Percentiles rank a stretch among this genome's conserved stretches.
These are phyloP conservation scores for Pseudolycoriella hygida DNA, from an alignment of 2,888 invertebrate genomes.

Conservation along the genomic window DNA sequence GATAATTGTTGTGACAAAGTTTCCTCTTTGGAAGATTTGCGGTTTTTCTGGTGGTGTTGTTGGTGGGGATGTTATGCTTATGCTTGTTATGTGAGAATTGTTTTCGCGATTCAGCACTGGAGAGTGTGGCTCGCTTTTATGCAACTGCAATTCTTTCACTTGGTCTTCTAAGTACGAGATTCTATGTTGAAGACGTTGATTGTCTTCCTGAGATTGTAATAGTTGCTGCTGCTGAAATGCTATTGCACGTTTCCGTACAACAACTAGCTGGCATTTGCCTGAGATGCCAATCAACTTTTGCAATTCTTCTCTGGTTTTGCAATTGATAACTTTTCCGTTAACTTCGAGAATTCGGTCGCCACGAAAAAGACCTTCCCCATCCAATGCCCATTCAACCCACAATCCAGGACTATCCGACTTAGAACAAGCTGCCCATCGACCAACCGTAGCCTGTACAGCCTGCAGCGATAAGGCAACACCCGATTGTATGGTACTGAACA, in stretches of 20 bases:
- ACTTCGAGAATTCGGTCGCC: slow-evolving; percentile 66
- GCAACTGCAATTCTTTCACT: slow-evolving; percentile 41
- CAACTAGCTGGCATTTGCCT: slow-evolving; percentile 27
- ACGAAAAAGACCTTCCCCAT: slow-evolving; percentile 52
- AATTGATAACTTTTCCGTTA: slow-evolving; percentile 57
- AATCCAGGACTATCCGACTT: slow-evolving; percentile 46
- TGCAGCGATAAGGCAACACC: slow-evolving; percentile 21
- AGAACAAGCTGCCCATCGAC: slow-evolving; percentile 53
- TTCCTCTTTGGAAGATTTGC: slow-evolving; percentile 60
- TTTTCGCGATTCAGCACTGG: slow-evolving; percentile 5
- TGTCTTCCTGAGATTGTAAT: slow-evolving; percentile 44
- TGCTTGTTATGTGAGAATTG: slow-evolving; percentile 43
- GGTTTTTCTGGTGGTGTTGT: slow-evolving; percentile 34
- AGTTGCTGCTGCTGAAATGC: slow-evolving; percentile 24
- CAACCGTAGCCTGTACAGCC: slow-evolving; percentile 49
- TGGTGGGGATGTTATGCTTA: slow-evolving; percentile 47
- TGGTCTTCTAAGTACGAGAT: slow-evolving; percentile 83
- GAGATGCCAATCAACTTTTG: slow-evolving; percentile 39
- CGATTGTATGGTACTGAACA: slow-evolving; percentile 31
- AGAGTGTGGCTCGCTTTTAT: slow-evolving; percentile 15
- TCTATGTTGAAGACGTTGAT: slow-evolving; percentile 67
- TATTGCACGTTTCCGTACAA: slow-evolving; percentile 21
- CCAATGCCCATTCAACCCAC: slow-evolving; percentile 67
- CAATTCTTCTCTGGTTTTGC: slow-evolving; percentile 51
- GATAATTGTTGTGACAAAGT: slow-evolving; percentile 58